Conservation (phyloP, 2,113 vertebrate genomes). For the Pongo abelii region DNA sequence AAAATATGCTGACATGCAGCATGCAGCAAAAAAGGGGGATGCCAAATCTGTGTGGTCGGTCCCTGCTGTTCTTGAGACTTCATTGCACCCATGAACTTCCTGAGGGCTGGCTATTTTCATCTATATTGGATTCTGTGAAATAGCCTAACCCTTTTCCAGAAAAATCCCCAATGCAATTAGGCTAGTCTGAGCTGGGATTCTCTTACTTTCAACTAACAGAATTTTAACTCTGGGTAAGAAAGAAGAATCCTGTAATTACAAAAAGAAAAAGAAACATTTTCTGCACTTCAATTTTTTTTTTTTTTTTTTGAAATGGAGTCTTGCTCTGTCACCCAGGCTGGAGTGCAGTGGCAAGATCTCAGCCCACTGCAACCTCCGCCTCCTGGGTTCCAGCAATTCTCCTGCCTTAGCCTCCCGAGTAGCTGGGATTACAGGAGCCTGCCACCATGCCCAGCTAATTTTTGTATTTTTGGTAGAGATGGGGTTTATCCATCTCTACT, state of each 20-base stretch:
- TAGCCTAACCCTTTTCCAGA: neutral
- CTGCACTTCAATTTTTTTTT: neutral
- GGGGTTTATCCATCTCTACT: too few species aligned
- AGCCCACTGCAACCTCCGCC: too few species aligned
- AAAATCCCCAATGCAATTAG: neutral
- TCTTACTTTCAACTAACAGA: neutral
- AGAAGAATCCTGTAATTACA: neutral
- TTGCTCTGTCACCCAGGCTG: too few species aligned
- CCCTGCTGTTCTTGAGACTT: neutral
- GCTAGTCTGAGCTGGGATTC: neutral
- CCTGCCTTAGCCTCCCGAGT: fast-evolving
- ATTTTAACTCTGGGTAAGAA: neutral
- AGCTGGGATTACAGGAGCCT: too few species aligned
- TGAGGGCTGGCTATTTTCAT: neutral
- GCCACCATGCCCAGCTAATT: too few species aligned
- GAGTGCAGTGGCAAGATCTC: too few species aligned
- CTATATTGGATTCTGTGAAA: neutral
- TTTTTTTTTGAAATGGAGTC: too few species aligned
- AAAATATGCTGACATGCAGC: neutral
- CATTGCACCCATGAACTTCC: neutral
- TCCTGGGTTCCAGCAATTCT: too few species aligned
- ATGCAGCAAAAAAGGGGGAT: neutral
- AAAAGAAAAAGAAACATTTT: neutral
- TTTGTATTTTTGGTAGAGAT: too few species aligned
- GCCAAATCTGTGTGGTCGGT: fast-evolving